Evolutionary conservation across 1,140 invertebrate species (phyloP), one percentile per base, ranked within the genome.

Genomic region (Eueides isabella): DNA sequence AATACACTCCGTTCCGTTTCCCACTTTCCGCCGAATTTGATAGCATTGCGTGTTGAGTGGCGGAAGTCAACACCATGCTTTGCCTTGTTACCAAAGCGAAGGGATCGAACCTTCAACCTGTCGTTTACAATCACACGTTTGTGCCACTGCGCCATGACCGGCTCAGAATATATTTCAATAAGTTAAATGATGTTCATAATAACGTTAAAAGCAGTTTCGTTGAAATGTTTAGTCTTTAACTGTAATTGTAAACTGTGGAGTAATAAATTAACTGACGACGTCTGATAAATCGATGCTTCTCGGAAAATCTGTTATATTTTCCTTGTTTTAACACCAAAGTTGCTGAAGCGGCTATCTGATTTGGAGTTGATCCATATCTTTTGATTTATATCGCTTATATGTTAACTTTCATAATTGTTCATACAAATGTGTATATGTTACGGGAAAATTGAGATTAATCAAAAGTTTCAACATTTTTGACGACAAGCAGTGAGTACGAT

Each of bases 231-330:
- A 55, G 23, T 55, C 48, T 55, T 55, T 55, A 12, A 55, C 23
- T 55, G 48, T 26, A 55, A 55, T 55, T 55, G 48, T 55, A 55
- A 55, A 55, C 48, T 55, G 9, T 23, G 23, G 48, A 23, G 48
- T 55, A 55, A 55, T 55, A 55, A 55, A 55, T 55, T 55, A 55
- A 55, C 48, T 55, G 48, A 55, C 48, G 48, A 26, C 48, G 48
- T 55, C 19, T 11, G 11, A 55, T 26, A 55, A 55, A 55, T 55
- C 48, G 48, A 55, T 26, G 23, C 6, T 55, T 55, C 48, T 26
- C 23, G 48, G 48, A 55, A 55, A 55, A 55, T 26, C 48, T 55
- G 48, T 19, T 55, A 55, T 26, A 55, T 55, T 55, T 55, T 55
- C 48, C 48, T 55, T 55, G 48, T 55, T 55, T 23, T 55, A 55